Evolutionary conservation across 2,113 vertebrate species (phyloP).

Genomic region (Serilophus lunatus): DNA sequence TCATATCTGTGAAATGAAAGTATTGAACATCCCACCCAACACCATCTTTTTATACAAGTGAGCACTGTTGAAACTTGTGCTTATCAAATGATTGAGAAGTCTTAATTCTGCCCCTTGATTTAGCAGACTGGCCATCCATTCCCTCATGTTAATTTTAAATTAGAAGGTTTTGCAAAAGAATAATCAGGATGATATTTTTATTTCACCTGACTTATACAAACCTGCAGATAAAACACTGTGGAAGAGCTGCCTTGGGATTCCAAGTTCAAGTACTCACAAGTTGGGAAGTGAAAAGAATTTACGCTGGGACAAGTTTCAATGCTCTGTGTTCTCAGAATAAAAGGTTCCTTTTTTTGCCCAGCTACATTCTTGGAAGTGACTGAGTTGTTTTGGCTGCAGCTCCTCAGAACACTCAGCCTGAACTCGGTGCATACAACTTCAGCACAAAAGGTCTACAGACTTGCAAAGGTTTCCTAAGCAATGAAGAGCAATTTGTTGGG

Average conservation of each 20-base stretch:
- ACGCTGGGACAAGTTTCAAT: slow-evolving; percentile 19
- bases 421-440: background rate
- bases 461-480: background rate
- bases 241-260: background rate
- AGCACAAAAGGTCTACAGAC: background rate
- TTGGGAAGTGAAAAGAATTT: slow-evolving; percentile 1
- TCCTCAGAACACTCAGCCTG: slow-evolving; percentile 16
- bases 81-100: background rate
- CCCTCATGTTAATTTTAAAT: background rate
- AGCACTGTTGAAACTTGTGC: background rate
- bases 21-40: background rate
- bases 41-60: background rate
- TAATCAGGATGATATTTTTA: background rate
- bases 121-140: background rate
- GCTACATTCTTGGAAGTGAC: slow-evolving; percentile 37
- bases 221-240: fast-evolving
- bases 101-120: background rate
- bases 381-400: slow-evolving; percentile 43
- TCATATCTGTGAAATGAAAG: background rate
- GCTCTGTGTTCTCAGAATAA: slow-evolving; percentile 26
- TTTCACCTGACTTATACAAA: background rate
- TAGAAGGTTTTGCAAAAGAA: background rate
- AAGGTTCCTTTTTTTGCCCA: slow-evolving; percentile 11
- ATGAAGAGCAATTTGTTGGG: background rate
- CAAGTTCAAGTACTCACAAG: background rate